Base-by-base conservation (phyloP, 2,797 vertebrate genomes). In the Falco columbarius region DNA sequence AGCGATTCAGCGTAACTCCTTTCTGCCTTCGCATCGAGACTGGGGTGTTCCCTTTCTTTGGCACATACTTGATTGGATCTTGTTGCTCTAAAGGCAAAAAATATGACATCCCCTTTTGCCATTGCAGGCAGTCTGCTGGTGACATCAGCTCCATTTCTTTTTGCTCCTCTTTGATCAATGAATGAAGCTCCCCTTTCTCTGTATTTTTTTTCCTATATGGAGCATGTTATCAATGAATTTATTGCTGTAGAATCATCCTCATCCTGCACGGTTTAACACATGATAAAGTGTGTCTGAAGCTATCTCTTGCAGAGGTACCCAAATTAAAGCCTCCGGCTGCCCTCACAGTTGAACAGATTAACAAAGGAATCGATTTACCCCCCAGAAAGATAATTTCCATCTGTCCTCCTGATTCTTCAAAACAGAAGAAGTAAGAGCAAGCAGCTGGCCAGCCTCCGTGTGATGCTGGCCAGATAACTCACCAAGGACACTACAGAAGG, bases 331-430 rank as follows among this genome's bases (percentile, higher is more conserved):
- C 62, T 89, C 81, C 65, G 77, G 86, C 63, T 92, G 89, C 86
- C 81, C 67, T 81, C 81, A 68, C 42, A 72, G 59, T 32, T 40
- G 40, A 93, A 55, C 29, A 90, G 51, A 58, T 56, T 40, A 87
- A 38, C 1, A 12, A 68, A 92, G 68, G 58, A 89, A 76, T 34
- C 0, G 0, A 17, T 85, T 86, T 94, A 22, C 32, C 82, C 54
- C 63, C 58, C 1, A 1, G 62, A 58, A 90, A 80, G 74, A 77
- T 51, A 29, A 30, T 70, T 85, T 83, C 94, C 89, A 92, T 93
- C 90, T 93, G 86, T 81, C 58, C 51, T 88, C 23, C 51, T 72
- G 71, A 58, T 86, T 90, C 65, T 77, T 85, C 89, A 86, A 66
- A 94, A 76, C 36, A 66, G 46, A 65, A 72, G 38, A 72, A 85